Evolutionary conservation across 1,140 invertebrate species (phyloP), one percentile per base, ranked within the genome.

Genomic region (Globodera ellingtonae): DNA sequence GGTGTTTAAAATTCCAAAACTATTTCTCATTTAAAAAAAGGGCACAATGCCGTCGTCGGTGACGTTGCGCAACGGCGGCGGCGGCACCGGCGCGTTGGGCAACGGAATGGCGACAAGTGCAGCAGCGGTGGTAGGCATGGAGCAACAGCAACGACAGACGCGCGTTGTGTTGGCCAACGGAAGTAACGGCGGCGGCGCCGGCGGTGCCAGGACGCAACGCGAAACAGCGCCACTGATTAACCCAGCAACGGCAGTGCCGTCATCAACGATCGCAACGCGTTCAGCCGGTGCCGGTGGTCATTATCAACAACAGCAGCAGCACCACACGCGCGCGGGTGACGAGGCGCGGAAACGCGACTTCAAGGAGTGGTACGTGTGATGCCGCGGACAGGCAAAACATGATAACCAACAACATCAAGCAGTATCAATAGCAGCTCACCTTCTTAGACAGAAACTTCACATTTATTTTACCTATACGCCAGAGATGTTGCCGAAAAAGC

Each of bases 361-460:
- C 67, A 70, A 70, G 24, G 67, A 70, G 67, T 70, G 67, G 67
- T 70, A 70, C 21, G 67, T 70, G 24, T 70, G 24, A 70, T 35
- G 35, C 35, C 35, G 35, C 35, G 35, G 35, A 35, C 35, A 2
- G 35, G 35, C 35, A 35, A 2, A 35, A 35, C 35, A 35, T 35
- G 35, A 35, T 2, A 35, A 35, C 35, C 35, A 35, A 35, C 35
- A 35, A 35, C 35, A 35, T 3, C 35, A 35, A 35, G 35, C 35
- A 35, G 35, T 35, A 35, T 35, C 35, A 35, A 2, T 1, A 35
- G 1, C 35, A 35, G 35, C 35, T 35, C 35, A 35, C 35, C 35
- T 2, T 35, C 35, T 35, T 35, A 35, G 3, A 35, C 35, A 35
- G 35, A 35, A 35, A 35, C 35, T 1, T 0, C 35, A 35, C 0